A percentile compares a stretch with the other conserved stretches of the same genome.
Conservation (phyloP, 2,888 invertebrate species). For the Terebella lapidaria region DNA sequence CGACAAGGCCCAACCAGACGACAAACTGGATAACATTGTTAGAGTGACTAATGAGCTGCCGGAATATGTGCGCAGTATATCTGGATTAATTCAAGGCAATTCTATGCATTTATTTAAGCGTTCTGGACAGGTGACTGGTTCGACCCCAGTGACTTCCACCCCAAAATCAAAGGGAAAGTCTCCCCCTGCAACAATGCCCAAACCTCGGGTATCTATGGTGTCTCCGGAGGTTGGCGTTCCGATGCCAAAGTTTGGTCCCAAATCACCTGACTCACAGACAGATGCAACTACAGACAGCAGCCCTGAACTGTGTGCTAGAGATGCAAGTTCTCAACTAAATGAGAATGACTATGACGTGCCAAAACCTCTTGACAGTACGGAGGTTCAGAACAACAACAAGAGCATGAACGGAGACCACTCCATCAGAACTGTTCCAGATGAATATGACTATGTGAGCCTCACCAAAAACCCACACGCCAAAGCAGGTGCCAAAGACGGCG, state of each 20-base stretch:
- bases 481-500: background rate
- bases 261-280: background rate
- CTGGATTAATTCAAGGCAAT: constrained; percentile 74
- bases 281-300: background rate
- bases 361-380: too few species aligned
- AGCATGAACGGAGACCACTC: background rate
- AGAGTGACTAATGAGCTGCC: constrained; percentile 80
- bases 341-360: too few species aligned
- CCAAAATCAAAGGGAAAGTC: constrained; percentile 1
- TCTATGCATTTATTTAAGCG: constrained; percentile 38
- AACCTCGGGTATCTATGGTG: constrained; percentile 8
- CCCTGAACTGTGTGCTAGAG: background rate
- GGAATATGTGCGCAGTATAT: constrained; percentile 82
- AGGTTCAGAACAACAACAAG: background rate
- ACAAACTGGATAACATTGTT: constrained; percentile 79
- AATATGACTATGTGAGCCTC: constrained; percentile 8
- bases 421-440: background rate
- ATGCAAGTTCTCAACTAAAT: too few species aligned
- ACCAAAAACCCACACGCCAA: background rate
- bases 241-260: background rate
- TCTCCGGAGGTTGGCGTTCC: background rate
- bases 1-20: constrained; percentile 4
- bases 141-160: background rate
- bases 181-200: constrained; percentile 12
- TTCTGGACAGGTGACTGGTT: background rate